Base-by-base conservation (phyloP, 2,797 vertebrate species). In the Amniataba percoides region DNA sequence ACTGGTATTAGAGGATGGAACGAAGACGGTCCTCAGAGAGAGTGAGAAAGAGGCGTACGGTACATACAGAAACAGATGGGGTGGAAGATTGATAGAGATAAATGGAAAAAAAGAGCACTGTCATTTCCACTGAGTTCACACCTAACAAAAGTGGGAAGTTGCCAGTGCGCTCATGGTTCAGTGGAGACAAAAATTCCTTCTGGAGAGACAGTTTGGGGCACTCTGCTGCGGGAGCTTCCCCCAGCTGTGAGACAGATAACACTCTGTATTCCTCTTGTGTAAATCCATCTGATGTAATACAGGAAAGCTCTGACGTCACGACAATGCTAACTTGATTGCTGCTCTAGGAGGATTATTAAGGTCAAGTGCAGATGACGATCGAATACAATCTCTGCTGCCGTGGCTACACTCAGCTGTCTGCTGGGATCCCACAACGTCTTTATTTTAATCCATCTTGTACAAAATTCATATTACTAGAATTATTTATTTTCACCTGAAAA, bases 271-370 rank as follows among this genome's bases (percentile, higher is more conserved):
- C 73, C 36, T 81, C 81, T 87, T 86, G 73, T 86, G 67, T 90
- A 91, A 91, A 89, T 77, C 77, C 56, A 53, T 78, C 80, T 93
- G 91, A 91, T 91, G 89, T 92, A 91, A 91, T 74, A 27, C 53
- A 75, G 67, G 67, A 62, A 82, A 60, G 80, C 81, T 75, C 77
- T 84, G 82, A 87, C 89, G 82, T 92, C 90, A 92, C 46, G 9
- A 59, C 87, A 53, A 68, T 74, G 82, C 76, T 73, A 81, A 84
- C 84, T 87, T 90, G 90, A 93, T 93, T 92, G 90, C 88, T 85
- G 84, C 80, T 90, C 68, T 86, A 42, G 78, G 81, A 80, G 87
- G 90, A 92, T 93, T 91, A 92, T 85, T 86, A 42, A 86, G 81
- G 85, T 84, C 74, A 76, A 87, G 71, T 42, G 59, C 81, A 70